Percentiles rank a stretch among this genome's conserved stretches.
Evolutionary conservation across 2,888 invertebrate genomes (phyloP).

Genomic region (Himalopsyche anomala): DNA sequence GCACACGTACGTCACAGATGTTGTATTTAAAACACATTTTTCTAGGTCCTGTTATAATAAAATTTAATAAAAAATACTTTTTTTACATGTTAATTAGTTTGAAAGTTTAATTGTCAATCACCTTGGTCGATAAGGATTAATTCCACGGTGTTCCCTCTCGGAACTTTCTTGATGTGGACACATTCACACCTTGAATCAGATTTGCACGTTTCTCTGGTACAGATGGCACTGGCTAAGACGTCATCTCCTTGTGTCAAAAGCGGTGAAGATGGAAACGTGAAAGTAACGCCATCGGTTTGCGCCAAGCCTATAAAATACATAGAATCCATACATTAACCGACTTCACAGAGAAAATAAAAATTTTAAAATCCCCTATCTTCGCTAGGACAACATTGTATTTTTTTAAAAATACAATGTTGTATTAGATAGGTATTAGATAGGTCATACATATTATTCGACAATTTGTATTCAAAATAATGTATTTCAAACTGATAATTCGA

Average conservation of each 20-base stretch:
- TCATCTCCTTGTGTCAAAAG: conserved; percentile 84
- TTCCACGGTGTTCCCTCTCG: conserved; percentile 83
- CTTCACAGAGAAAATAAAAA: not conserved
- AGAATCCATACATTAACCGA: not conserved
- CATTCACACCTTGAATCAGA: conserved; percentile 80
- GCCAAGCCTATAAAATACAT: conserved; percentile 53
- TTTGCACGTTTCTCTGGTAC: conserved; percentile 71
- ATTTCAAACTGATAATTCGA: no score
- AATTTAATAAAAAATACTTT: no score
- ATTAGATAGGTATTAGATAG: no score
- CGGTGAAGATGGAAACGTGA: conserved; percentile 86
- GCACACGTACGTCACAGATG: no score
- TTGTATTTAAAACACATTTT: no score
- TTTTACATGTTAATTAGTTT: no score
- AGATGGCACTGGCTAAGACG: conserved; percentile 76
- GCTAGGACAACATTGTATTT: no score
- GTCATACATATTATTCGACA: not conserved
- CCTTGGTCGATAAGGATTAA: conserved; percentile 86
- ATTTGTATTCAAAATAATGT: no score
- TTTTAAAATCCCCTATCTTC: not conserved
- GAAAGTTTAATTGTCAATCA: no score
- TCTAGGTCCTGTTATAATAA: no score
- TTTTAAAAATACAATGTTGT: no score
- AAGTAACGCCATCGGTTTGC: conserved; percentile 83
- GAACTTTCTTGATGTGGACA: conserved; percentile 83